Conservation (phyloP, 37 sponge, comb jelly and placozoan species). For the Ephydatia muelleri region DNA sequence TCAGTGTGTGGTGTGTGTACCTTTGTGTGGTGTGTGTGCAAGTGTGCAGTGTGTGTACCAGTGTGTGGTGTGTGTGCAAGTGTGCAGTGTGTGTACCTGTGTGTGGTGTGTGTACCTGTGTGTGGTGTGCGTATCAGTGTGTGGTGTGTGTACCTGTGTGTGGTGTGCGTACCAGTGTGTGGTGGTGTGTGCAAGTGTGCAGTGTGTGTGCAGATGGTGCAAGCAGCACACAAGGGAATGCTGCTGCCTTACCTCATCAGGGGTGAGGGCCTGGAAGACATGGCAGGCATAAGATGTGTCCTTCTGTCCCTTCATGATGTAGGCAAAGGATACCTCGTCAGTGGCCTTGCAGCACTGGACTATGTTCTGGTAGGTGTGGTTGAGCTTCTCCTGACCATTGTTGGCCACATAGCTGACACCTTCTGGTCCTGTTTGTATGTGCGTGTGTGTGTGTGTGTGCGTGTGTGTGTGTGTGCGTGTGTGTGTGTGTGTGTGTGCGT, state of each 20-base stretch:
- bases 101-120: no score
- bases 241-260: conserved; percentile 49
- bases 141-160: no score
- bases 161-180: no score
- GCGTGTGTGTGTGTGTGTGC: neutral
- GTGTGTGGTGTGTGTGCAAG: no score
- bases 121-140: no score
- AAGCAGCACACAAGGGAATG: neutral
- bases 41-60: no score
- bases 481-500: neutral
- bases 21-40: no score
- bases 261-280: conserved; percentile 55
- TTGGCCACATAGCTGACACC: conserved; percentile 59
- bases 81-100: no score
- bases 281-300: conserved; percentile 45
- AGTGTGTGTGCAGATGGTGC: neutral
- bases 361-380: conserved; percentile 45
- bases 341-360: conserved; percentile 36
- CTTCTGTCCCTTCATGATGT: conserved; percentile 25
- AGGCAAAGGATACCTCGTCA: conserved; percentile 69
- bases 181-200: no score
- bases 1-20: no score
- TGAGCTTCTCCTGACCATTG: conserved; percentile 55
- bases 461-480: conserved; percentile 11
- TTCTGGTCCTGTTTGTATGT: conserved; percentile 37